Base-by-base conservation (phyloP, 2,888 invertebrate species). In the Melanotus villosus region DNA sequence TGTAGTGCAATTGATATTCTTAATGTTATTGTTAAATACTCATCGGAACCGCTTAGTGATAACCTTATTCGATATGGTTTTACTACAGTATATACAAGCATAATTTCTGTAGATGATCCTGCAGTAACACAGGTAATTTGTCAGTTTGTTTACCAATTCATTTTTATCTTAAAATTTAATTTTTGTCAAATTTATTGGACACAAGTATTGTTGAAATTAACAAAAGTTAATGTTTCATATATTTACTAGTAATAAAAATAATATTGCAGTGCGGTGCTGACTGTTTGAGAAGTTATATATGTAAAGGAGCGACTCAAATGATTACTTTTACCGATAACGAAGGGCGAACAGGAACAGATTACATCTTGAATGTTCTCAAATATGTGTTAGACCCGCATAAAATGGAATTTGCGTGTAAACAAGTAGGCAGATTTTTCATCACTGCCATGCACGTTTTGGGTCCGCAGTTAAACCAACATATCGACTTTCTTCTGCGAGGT, bases 351-450 rank as follows among this genome's bases (percentile, higher is more conserved):
- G 75, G 75, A 2, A 23, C 64, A 4, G 73, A 72, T 47, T 75
- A 71, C 21, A 65, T 73, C 3, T 68, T 73, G 47, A 65, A 73
- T 41, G 43, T 72, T n/a, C 67, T 75, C 5, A 65, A 65, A 30
- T 71, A 69, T 41, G 56, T 73, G n/a, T 56, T 75, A 14, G 73
- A 75, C 59, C 73, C 75, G 0, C 58, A 67, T 10, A 71, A 72
- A 58, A 62, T 58, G 12, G 70, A 69, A 26, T 47, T 63, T 30
- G 57, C 64, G 9, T 75, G 70, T 16, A 71, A 65, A 38, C 67
- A 66, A 36, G 68, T 72, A 1, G 75, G 73, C 16, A 65, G 70
- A 19, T 58, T 75, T n/a, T 75, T 67, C 36, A 71, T 75, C 41
- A 71, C 75, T 1, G 70, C 73, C 1, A 56, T 75, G 32, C 66